Base-by-base conservation (phyloP, 37 sponge, comb jelly and placozoan species). In the Cladorhizidae sp. region DNA sequence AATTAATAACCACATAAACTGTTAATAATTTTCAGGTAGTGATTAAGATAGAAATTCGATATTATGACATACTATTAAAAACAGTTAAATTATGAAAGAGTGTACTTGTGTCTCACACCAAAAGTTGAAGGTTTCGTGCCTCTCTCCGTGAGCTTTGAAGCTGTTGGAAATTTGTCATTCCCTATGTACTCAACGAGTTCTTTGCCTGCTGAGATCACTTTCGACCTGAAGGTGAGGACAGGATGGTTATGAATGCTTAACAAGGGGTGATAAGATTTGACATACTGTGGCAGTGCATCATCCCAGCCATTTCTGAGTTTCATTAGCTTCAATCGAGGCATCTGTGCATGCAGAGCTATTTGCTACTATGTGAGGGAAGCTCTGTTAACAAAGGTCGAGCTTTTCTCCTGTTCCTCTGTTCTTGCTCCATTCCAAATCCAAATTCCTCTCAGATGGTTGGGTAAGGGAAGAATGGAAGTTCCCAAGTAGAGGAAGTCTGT, bases 21-120 rank as follows among this genome's bases (percentile, higher is more conserved):
- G n/a, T n/a, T n/a, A n/a, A n/a, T n/a, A n/a, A n/a, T n/a, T n/a
- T n/a, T n/a, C n/a, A n/a, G n/a, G n/a, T n/a, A n/a, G n/a, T n/a
- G n/a, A n/a, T n/a, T n/a, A n/a, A n/a, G n/a, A n/a, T n/a, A n/a
- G n/a, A n/a, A n/a, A n/a, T n/a, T n/a, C n/a, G n/a, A n/a, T n/a
- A n/a, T n/a, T n/a, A n/a, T n/a, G n/a, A n/a, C n/a, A n/a, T n/a
- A n/a, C n/a, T n/a, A n/a, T n/a, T n/a, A n/a, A n/a, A n/a, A n/a
- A n/a, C n/a, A n/a, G n/a, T n/a, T n/a, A n/a, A n/a, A n/a, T n/a
- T n/a, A n/a, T n/a, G n/a, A n/a, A 7, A 37, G 15, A 15, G 61
- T n/a, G 31, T 73, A 57, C 31, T 54, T 76, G 57, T 81, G 82
- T 6, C 88, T 82, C 88, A 87, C n/a, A 76, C 62, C 31, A 82